phyloP scores from a whole-genome alignment of 35 echinoderm and acorn worm genomes.

The Diadema setosum region DNA sequence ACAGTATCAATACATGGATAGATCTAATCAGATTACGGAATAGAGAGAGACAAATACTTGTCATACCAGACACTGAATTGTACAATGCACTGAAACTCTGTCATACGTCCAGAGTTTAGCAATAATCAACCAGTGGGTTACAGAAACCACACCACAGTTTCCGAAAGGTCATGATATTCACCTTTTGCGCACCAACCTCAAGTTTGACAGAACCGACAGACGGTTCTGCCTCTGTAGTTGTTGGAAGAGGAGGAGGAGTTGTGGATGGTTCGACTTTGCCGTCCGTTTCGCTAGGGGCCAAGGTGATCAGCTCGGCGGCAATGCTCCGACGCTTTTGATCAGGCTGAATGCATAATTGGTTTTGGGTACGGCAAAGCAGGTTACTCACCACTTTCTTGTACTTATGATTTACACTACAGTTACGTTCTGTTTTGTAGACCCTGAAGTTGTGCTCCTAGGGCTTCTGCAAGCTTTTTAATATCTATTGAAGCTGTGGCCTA shows the following conservation, averaged over 20 bases:
- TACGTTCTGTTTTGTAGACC: background rate
- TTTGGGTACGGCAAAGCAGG: conserved; percentile 24
- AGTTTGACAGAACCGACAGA: background rate
- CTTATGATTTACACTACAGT: background rate
- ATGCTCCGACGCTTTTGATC: background rate
- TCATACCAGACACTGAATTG: no score
- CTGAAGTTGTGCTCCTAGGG: background rate
- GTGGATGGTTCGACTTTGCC: background rate
- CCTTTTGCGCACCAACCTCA: background rate
- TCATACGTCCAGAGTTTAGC: no score
- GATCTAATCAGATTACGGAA: no score
- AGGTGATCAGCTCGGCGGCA: background rate
- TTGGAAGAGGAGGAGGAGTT: background rate
- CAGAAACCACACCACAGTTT: no score
- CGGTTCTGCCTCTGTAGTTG: background rate
- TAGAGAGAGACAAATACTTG: no score
- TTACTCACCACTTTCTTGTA: background rate
- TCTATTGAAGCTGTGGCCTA: background rate
- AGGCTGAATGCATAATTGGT: conserved; percentile 19
- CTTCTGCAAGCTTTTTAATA: background rate
- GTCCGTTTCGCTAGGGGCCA: background rate
- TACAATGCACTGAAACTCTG: no score
- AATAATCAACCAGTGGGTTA: no score
- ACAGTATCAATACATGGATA: no score
- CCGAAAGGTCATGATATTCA: no score